A percentile compares a stretch with the other conserved stretches of the same genome.
These are phyloP conservation scores for Phycodurus eques DNA, from an alignment of 2,113 vertebrate genomes.

Conservation along the genomic window DNA sequence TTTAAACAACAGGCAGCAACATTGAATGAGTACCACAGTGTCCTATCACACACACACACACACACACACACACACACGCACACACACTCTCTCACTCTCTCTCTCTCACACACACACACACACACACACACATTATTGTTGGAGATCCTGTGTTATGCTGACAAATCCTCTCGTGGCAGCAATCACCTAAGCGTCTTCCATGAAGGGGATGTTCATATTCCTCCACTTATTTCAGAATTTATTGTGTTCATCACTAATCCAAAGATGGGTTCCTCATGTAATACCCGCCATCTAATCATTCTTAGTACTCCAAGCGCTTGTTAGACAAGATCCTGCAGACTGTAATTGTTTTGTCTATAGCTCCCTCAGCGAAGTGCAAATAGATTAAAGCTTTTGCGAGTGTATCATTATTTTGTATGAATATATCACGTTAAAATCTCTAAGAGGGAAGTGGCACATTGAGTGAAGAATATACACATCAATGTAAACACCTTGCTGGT, in stretches of 20 bases:
- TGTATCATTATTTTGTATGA: slow-evolving; percentile 29
- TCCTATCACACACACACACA: slow-evolving; percentile 53
- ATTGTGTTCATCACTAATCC: slow-evolving; percentile 72
- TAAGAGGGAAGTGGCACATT: slow-evolving; percentile 19
- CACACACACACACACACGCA: slow-evolving; percentile 33
- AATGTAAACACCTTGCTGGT: slow-evolving; percentile 46
- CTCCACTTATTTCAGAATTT: slow-evolving; percentile 72
- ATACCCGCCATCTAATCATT: slow-evolving; percentile 72
- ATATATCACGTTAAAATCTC: slow-evolving; percentile 32
- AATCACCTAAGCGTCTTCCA: slow-evolving; percentile 73
- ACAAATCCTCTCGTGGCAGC: slow-evolving; percentile 76
- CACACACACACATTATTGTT: slow-evolving; percentile 65
- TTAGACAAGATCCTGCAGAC: slow-evolving; percentile 65
- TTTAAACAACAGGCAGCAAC: slow-evolving; percentile 62
- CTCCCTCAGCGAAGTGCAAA: slow-evolving; percentile 45
- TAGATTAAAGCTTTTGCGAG: slow-evolving; percentile 47
- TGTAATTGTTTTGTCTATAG: slow-evolving; percentile 73
- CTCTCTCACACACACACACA: neutral
- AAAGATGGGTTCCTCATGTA: slow-evolving; percentile 70
- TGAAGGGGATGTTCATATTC: slow-evolving; percentile 72
- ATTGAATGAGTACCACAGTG: slow-evolving; percentile 62
- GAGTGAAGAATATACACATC: slow-evolving; percentile 21
- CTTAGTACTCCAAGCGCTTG: slow-evolving; percentile 64
- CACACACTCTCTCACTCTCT: neutral
- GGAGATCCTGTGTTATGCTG: slow-evolving; percentile 75